Evolutionary conservation across 2,113 vertebrate species (phyloP).

Genomic region (Ancistrus triradiatus): DNA sequence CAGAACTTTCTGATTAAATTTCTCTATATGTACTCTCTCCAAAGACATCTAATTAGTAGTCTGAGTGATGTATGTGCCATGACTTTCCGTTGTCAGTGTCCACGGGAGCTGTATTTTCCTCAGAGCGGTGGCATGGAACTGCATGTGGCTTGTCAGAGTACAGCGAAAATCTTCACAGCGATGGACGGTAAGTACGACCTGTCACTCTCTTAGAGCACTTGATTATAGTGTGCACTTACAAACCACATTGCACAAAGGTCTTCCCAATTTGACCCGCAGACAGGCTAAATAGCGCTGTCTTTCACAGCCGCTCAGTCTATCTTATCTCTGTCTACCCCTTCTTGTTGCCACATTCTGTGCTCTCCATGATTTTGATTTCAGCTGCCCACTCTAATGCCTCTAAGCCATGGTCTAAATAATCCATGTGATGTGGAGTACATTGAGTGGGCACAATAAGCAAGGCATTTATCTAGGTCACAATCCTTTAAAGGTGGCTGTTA

Average conservation of each 20-base stretch:
- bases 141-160: constrained; percentile 44
- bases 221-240: constrained; percentile 58
- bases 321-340: not conserved
- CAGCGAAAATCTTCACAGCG: constrained; percentile 57
- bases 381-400: no score
- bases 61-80: not conserved
- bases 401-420: no score
- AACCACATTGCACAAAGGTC: constrained; percentile 39
- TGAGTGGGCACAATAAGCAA: no score
- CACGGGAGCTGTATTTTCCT: constrained; percentile 8
- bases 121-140: not conserved
- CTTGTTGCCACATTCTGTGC: not conserved
- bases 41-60: not conserved
- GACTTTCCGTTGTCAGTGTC: not conserved
- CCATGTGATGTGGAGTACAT: no score
- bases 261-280: constrained; percentile 39
- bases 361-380: no score
- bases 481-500: no score
- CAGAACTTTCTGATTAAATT: not conserved
- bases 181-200: constrained; percentile 45
- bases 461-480: no score
- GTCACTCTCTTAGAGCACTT: constrained; percentile 60
- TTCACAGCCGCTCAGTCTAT: no score
- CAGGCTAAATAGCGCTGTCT: constrained; percentile 36
- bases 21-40: not conserved